phyloP scores from a whole-genome alignment of 53 echinoderm and acorn worm species.

The Zoroaster sp. region DNA sequence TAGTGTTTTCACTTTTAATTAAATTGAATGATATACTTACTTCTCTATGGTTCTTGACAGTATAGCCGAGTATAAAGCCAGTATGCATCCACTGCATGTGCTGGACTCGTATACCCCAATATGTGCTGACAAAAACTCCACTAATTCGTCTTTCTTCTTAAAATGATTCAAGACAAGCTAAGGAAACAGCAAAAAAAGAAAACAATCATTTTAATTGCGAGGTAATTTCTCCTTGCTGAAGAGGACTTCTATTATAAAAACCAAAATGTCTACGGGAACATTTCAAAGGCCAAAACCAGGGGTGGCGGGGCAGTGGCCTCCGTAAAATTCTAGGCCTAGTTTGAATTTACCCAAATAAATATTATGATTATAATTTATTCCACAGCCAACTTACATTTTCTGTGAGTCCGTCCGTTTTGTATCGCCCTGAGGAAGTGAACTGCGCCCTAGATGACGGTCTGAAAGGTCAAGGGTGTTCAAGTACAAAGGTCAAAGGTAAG shows the following conservation, averaged over 20 bases:
- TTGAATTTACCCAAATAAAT: too few species aligned
- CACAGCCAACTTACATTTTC: conserved; percentile 86
- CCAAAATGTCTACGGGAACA: not conserved
- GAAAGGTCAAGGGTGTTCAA: not conserved
- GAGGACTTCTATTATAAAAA: too few species aligned
- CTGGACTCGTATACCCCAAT: conserved; percentile 68
- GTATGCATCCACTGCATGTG: conserved; percentile 76
- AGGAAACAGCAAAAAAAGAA: not conserved
- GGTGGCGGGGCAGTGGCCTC: too few species aligned
- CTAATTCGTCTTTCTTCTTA: conserved; percentile 63
- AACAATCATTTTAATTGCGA: too few species aligned
- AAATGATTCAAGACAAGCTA: conserved; percentile 78
- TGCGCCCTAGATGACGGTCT: conserved; percentile 80
- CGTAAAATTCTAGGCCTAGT: too few species aligned
- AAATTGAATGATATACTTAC: too few species aligned
- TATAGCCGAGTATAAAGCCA: conserved; percentile 80
- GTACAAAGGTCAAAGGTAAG: not conserved
- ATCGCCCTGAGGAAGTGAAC: conserved; percentile 80
- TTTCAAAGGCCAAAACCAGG: not conserved
- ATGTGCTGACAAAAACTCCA: conserved; percentile 74
- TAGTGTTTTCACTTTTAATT: too few species aligned
- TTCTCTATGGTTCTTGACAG: conserved; percentile 89
- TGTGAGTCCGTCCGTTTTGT: conserved; percentile 82
- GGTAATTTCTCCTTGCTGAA: too few species aligned
- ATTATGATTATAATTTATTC: too few species aligned